These are phyloP conservation scores for Mycteria americana DNA, from an alignment of 2,797 vertebrate genomes.

Conservation along the genomic window DNA sequence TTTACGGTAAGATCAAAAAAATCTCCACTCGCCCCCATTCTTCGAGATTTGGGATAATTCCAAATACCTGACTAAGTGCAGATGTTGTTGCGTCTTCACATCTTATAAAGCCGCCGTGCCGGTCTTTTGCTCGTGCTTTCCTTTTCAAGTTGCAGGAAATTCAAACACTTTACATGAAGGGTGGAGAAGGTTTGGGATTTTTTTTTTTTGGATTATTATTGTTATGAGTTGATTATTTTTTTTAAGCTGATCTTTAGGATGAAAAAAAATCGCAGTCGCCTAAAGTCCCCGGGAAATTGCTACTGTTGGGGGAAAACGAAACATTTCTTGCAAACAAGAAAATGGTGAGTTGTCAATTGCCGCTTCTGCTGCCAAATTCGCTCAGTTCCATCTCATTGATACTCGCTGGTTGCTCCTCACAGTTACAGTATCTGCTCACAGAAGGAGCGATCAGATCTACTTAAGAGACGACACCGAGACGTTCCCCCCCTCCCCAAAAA, in stretches of 20 bases:
- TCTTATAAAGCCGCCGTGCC: constrained; percentile 59
- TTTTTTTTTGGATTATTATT: neutral
- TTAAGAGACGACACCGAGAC: constrained; percentile 41
- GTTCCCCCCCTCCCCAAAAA: neutral
- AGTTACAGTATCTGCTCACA: constrained; percentile 62
- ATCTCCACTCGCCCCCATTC: constrained; percentile 72
- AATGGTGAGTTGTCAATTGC: constrained; percentile 83
- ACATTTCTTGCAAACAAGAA: constrained; percentile 75
- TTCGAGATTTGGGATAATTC: constrained; percentile 72
- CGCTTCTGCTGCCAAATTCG: constrained; percentile 78
- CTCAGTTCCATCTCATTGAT: constrained; percentile 63
- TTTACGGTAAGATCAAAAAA: constrained; percentile 77
- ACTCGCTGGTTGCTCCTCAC: constrained; percentile 68
- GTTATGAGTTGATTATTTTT: constrained; percentile 54
- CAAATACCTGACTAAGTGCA: constrained; percentile 72
- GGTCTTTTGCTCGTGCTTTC: constrained; percentile 41
- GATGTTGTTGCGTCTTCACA: constrained; percentile 69
- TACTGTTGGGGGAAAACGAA: constrained; percentile 66
- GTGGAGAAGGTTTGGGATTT: constrained; percentile 59
- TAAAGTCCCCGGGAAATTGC: constrained; percentile 65
- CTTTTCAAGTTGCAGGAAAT: constrained; percentile 72
- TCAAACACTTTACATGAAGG: constrained; percentile 58
- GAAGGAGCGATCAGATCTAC: constrained; percentile 66
- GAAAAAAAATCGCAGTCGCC: constrained; percentile 48
- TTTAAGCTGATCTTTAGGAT: constrained; percentile 68